Conservation (phyloP, 2,797 vertebrate species). For the Etheostoma nigrum region DNA sequence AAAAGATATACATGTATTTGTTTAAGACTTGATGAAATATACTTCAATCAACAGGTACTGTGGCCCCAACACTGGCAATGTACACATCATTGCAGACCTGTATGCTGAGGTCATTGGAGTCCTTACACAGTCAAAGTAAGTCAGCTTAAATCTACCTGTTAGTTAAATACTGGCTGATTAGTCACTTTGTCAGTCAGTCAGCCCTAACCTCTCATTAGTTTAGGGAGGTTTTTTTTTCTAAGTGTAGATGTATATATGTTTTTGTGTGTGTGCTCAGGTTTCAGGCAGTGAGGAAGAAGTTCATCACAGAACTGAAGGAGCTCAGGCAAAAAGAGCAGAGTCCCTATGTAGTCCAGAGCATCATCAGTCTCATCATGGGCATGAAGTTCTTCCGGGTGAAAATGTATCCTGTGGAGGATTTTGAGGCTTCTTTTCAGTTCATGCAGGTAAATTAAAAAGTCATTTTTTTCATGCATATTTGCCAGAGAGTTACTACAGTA, state of each 20-base stretch:
- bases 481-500: neutral
- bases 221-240: no score
- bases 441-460: slow-evolving; percentile 91
- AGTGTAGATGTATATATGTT: slow-evolving; percentile 11
- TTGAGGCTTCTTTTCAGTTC: slow-evolving; percentile 99
- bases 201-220: neutral
- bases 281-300: slow-evolving; percentile 99
- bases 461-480: neutral
- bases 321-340: slow-evolving; percentile 96
- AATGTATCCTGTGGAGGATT: slow-evolving; percentile 99
- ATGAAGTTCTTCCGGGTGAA: slow-evolving; percentile 99
- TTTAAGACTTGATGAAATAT: slow-evolving; percentile 8
- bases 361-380: slow-evolving; percentile 99
- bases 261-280: slow-evolving; percentile 85
- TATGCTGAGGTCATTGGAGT: slow-evolving; percentile 99
- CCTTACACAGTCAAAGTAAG: slow-evolving; percentile 98
- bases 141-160: slow-evolving; percentile 25
- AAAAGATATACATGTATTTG: neutral
- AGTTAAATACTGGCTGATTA: no score
- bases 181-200: neutral
- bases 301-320: slow-evolving; percentile 98
- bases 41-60: slow-evolving; percentile 88
- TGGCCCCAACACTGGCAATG: slow-evolving; percentile 99
- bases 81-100: slow-evolving; percentile 98
- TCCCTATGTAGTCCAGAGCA: slow-evolving; percentile 96